Conservation (phyloP, 2,888 invertebrate species). For the Stenotaenia linearis region DNA sequence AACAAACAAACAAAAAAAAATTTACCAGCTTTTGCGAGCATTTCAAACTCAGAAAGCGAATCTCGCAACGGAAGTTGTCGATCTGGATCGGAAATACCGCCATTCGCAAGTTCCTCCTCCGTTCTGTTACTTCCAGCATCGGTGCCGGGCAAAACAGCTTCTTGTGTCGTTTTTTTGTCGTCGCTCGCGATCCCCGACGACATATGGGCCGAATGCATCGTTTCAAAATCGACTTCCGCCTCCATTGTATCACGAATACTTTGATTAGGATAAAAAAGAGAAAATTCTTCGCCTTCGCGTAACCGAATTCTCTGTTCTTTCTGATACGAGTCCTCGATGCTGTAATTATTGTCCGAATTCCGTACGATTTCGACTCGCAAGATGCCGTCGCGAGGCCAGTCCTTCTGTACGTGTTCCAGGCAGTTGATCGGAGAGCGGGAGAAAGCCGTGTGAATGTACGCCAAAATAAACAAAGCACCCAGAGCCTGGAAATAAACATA, state of each 20-base stretch:
- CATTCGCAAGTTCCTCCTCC: neutral
- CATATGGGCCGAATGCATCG: constrained; percentile 41
- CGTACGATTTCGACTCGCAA: constrained; percentile 75
- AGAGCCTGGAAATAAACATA: constrained; percentile 58
- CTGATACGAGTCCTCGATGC: constrained; percentile 73
- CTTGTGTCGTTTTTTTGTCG: neutral
- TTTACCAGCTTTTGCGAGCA: constrained; percentile 56
- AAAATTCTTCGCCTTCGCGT: constrained; percentile 43
- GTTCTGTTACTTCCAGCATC: neutral
- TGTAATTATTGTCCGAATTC: constrained; percentile 59
- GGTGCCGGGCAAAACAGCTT: neutral
- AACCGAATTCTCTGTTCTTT: constrained; percentile 69
- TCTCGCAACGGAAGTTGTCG: constrained; percentile 40
- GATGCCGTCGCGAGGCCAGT: constrained; percentile 94
- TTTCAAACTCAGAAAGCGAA: constrained; percentile 55
- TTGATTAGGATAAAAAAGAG: constrained; percentile 37
- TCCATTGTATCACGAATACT: constrained; percentile 18
- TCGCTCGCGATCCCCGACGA: too few relatives aligned
- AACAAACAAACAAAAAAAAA: neutral
- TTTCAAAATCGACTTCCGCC: constrained; percentile 43
- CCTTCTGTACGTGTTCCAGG: constrained; percentile 74
- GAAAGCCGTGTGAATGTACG: constrained; percentile 92
- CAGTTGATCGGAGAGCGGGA: constrained; percentile 89
- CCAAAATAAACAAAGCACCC: constrained; percentile 78
- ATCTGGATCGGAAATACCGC: neutral